phyloP scores from a whole-genome alignment of 1,140 invertebrate genomes.

The Trichonephila clavipes region DNA sequence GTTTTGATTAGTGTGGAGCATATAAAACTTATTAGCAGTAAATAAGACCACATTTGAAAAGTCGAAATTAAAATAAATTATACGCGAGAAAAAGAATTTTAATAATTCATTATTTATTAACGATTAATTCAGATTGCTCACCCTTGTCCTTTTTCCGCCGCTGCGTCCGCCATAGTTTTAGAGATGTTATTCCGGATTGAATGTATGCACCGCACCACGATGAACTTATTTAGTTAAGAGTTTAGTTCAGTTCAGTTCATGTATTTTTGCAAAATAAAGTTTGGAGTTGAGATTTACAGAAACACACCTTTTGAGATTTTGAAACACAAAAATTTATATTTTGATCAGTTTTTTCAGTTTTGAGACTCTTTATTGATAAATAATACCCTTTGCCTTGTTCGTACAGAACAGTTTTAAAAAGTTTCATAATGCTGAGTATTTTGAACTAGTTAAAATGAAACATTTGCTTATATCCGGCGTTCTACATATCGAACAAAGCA shows the following conservation, averaged over 20 bases:
- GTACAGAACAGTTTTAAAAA: too few species aligned
- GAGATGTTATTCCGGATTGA: neutral
- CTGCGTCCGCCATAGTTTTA: neutral
- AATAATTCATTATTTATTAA: neutral
- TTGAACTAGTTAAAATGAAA: too few species aligned
- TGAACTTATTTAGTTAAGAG: neutral
- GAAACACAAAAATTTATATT: too few species aligned
- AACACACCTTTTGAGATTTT: too few species aligned
- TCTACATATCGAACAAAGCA: too few species aligned
- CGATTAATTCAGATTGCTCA: constrained; percentile 58
- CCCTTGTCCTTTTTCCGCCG: constrained; percentile 41
- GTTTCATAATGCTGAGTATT: too few species aligned
- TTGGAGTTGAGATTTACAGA: neutral
- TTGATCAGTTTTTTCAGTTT: too few species aligned
- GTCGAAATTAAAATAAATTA: neutral
- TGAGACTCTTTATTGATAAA: too few species aligned
- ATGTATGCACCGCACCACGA: neutral
- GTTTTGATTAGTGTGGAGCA: neutral
- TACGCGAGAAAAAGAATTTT: neutral
- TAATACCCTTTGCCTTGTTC: too few species aligned
- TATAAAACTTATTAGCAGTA: neutral
- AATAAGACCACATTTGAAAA: neutral
- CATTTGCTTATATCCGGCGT: too few species aligned
- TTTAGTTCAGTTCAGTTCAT: too few species aligned
- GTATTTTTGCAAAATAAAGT: neutral